Evolutionary conservation across 2,888 invertebrate genomes (phyloP).

Genomic region (Hirtodrosophila trivittata): DNA sequence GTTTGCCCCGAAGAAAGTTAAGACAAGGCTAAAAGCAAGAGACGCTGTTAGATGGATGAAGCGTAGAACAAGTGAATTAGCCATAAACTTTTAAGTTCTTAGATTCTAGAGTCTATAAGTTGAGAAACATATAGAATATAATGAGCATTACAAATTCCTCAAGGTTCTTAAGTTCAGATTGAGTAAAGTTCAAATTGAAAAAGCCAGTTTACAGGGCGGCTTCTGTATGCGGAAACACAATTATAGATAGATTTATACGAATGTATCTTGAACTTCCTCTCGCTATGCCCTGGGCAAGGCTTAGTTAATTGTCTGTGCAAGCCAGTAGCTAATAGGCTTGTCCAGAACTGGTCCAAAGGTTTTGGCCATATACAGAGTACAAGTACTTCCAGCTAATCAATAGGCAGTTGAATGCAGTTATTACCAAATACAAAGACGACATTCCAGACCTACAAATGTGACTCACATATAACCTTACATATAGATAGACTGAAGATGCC

Average conservation of each 20-base stretch:
- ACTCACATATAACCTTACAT: too few relatives aligned
- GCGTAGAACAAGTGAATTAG: conserved; percentile 2
- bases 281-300: conserved; percentile 4
- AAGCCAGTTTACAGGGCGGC: too few relatives aligned
- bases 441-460: too few relatives aligned
- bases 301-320: conserved; percentile 31
- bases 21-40: conserved; percentile 12
- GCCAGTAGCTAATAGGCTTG: conserved; percentile 26
- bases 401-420: conserved; percentile 30
- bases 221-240: not conserved
- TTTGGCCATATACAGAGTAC: conserved; percentile 18
- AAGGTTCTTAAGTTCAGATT: not conserved
- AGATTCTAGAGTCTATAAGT: too few relatives aligned
- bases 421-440: conserved; percentile 23
- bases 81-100: not conserved
- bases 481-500: too few relatives aligned
- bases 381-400: conserved; percentile 4
- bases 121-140: not conserved
- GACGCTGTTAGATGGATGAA: conserved; percentile 23
- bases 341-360: not conserved
- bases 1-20: conserved; percentile 62
- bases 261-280: conserved; percentile 26
- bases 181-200: too few relatives aligned
- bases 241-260: conserved; percentile 1
- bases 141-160: not conserved